A percentile compares a stretch with the other conserved stretches of the same genome.
phyloP scores from a whole-genome alignment of 2,797 vertebrate genomes.

The Sebastes nivosus region DNA sequence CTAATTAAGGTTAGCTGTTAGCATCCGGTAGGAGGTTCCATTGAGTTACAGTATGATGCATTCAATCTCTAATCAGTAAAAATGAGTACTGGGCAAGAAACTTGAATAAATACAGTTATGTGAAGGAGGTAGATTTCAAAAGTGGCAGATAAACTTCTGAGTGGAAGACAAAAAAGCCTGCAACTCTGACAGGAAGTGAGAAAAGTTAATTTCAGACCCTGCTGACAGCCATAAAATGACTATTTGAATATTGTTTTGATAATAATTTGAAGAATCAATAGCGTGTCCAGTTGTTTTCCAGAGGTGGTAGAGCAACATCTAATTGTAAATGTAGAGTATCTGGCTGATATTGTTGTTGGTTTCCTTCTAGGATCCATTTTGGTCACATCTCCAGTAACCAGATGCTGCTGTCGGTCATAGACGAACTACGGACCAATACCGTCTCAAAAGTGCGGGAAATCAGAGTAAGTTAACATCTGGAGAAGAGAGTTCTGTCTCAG shows the following conservation, averaged over 20 bases:
- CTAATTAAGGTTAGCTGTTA: too few relatives aligned
- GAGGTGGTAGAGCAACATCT: not conserved
- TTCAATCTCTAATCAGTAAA: too few relatives aligned
- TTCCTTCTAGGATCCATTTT: constrained; percentile 89
- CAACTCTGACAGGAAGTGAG: too few relatives aligned
- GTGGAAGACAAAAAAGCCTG: too few relatives aligned
- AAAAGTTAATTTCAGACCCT: too few relatives aligned
- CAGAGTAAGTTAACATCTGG: constrained; percentile 82
- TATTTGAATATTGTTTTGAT: too few relatives aligned
- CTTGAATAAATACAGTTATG: too few relatives aligned
- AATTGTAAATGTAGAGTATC: not conserved
- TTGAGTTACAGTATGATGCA: too few relatives aligned
- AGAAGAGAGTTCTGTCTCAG: not conserved
- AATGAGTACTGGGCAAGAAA: fast-evolving
- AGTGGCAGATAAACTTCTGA: too few relatives aligned
- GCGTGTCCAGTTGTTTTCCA: not conserved
- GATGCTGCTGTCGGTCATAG: constrained; percentile 91
- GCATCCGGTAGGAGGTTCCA: too few relatives aligned
- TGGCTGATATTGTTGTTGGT: not conserved
- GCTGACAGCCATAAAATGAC: too few relatives aligned
- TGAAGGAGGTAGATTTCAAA: too few relatives aligned
- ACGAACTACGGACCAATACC: constrained; percentile 90
- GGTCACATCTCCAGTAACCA: constrained; percentile 95
- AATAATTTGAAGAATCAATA: not conserved
- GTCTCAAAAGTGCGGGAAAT: constrained; percentile 90